phyloP scores from a whole-genome alignment of 2,888 invertebrate genomes.

The Molorchus minor region DNA sequence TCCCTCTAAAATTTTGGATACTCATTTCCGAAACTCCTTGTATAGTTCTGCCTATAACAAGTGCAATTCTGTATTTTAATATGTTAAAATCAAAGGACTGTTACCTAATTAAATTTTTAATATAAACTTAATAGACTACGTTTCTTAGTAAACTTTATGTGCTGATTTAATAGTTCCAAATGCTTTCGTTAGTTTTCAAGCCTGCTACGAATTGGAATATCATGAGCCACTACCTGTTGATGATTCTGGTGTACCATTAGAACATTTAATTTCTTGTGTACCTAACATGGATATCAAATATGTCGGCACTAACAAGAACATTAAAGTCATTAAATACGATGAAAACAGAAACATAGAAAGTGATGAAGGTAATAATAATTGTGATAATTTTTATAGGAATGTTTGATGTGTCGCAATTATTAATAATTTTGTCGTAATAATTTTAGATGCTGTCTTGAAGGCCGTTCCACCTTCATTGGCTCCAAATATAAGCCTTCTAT shows the following conservation, averaged over 20 bases:
- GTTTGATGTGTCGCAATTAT: too few species aligned
- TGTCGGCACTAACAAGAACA: constrained; percentile 59
- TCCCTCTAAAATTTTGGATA: too few species aligned
- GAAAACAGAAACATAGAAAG: constrained; percentile 41
- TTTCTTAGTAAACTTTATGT: too few species aligned
- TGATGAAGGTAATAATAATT: constrained; percentile 45
- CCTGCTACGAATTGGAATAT: constrained; percentile 82
- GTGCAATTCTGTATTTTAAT: too few species aligned
- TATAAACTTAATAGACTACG: too few species aligned
- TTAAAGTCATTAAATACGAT: constrained; percentile 56
- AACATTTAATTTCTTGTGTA: constrained; percentile 88
- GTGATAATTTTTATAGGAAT: too few species aligned
- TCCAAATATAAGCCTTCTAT: constrained; percentile 80
- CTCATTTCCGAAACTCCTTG: too few species aligned
- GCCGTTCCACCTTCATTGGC: constrained; percentile 74
- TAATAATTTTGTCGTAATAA: constrained; percentile 1
- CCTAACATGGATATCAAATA: constrained; percentile 69
- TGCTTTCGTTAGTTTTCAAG: constrained; percentile 71
- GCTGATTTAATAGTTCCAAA: constrained; percentile 21
- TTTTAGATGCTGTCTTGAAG: constrained; percentile 58
- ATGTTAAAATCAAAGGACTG: too few species aligned
- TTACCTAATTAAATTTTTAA: too few species aligned
- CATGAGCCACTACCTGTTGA: constrained; percentile 69
- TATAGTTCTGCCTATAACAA: too few species aligned
- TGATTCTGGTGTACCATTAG: constrained; percentile 83